Base-by-base conservation (phyloP, 2,113 vertebrate genomes). In the Poeciliopsis occidentalis region DNA sequence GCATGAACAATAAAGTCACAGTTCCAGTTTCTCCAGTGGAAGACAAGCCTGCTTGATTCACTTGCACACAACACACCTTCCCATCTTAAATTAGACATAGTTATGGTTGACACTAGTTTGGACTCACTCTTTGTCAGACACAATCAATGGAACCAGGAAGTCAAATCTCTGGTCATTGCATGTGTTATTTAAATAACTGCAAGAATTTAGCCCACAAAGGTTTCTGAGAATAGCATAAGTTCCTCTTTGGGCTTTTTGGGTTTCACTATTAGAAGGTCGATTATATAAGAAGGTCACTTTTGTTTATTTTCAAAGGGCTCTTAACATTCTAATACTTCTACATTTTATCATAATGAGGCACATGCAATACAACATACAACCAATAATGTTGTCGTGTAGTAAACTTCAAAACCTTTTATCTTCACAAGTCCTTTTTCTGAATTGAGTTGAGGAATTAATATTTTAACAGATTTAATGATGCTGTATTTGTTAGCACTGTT, bases 1-100 rank as follows among this genome's bases (percentile, higher is more conserved):
- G 41, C 8, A 11, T 34, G n/a, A 30, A 24, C 64, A 60, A 19
- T 60, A 64, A 41, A 72, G 17, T 15, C 64, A 6, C 27, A 75
- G 31, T 79, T 88, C 80, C 73, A 72, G 69, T 84, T 82, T 85
- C 61, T 2, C 2, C n/a, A 39, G 12, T 31, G 64, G 64, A 65
- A 32, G 44, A 75, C 60, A 17, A 8, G 32, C n/a, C 60, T 60
- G 63, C 78, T 78, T 84, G 71, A 82, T 76, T 54, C 26, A 41
- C 17, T 39, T 1, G 34, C 34, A 70, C 70, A 31, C 71, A 57
- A 4, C 47, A 57, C 30, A n/a, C 71, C 73, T 12, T 77, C 17
- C 0, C 4, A 2, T 67, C 68, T 81, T 69, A 62, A 73, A 64
- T 67, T 68, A 80, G 69, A 47, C 32, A 32, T 54, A 34, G 22